Evolutionary conservation across 2,888 invertebrate genomes (phyloP).

Genomic region (Limnephilus rhombicus): DNA sequence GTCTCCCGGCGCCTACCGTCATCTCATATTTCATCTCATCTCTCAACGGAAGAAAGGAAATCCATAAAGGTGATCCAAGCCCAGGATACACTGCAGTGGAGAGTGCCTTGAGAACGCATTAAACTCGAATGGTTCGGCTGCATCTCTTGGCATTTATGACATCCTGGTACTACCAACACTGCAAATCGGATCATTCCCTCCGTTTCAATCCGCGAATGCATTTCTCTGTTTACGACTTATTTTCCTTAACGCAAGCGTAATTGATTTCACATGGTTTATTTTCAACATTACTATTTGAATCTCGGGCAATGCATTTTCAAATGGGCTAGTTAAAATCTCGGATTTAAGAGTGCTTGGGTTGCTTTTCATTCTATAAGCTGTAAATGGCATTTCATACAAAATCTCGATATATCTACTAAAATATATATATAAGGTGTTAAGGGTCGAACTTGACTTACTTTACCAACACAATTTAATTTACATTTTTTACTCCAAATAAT

Average conservation of each 20-base stretch:
- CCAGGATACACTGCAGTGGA: neutral
- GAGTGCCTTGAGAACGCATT: constrained; percentile 29
- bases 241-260: neutral
- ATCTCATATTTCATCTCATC: constrained; percentile 2
- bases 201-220: neutral
- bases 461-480: too few species aligned
- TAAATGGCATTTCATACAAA: neutral
- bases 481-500: too few species aligned
- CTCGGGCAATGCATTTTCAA: neutral
- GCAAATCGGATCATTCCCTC: neutral
- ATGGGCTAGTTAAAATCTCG: neutral
- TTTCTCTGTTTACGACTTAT: neutral
- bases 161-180: neutral
- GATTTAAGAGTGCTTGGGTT: neutral
- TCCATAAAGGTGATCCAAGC: neutral
- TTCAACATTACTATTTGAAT: neutral
- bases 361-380: neutral
- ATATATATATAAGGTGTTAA: too few species aligned
- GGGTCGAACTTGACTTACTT: too few species aligned
- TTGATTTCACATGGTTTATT: neutral
- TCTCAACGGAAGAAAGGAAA: constrained; percentile 13
- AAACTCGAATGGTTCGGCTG: neutral
- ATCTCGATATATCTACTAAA: neutral
- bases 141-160: constrained; percentile 26
- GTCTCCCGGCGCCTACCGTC: neutral